Evolutionary conservation across 2,113 vertebrate genomes (phyloP), one percentile per base, ranked within the genome.

Genomic region (Myotis yumanensis): DNA sequence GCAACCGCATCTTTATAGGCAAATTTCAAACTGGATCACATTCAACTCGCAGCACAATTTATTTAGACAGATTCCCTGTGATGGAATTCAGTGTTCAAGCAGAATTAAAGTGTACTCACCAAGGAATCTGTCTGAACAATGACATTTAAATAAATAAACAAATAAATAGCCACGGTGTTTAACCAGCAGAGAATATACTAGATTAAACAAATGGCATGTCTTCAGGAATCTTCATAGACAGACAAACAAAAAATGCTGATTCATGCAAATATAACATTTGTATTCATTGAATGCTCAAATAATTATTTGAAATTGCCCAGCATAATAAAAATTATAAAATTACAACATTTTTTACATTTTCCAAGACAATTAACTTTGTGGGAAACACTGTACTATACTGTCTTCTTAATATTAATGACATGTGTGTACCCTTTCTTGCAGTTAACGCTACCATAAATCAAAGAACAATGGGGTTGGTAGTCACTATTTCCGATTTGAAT

Each of bases 11-110:
- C 88, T 96, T 97, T 95, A 73, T 93, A 97, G 81, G 95, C 91
- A 97, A 12, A 96, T 92, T 94, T 71, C 69, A 97, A 91, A 97
- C 94, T 96, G 93, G 91, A 82, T 95, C 95, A 37, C 51, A 46
- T 97, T 97, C 96, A 97, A 82, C 72, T n/a, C 92, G 62, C 71
- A 89, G 18, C 1, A 37, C 28, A 96, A 90, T 97, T 97, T 96
- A 96, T 97, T 97, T 96, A 97, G 62, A 95, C 82, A 97, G 96
- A 96, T 97, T 97, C 46, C 68, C 52, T 91, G 35, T 14, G 73
- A 71, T 93, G 62, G 71, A 25, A 96, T 75, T 97, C n/a, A 54
- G 80, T 96, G 94, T 88, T 91, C 62, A 43, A 94, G 32, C 6
- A 93, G 84, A 82, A 97, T 86, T 1, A 95, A 91, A 40, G 69